These are phyloP conservation scores for Bombus ignitus DNA, from an alignment of 1,140 invertebrate genomes.

Conservation along the genomic window DNA sequence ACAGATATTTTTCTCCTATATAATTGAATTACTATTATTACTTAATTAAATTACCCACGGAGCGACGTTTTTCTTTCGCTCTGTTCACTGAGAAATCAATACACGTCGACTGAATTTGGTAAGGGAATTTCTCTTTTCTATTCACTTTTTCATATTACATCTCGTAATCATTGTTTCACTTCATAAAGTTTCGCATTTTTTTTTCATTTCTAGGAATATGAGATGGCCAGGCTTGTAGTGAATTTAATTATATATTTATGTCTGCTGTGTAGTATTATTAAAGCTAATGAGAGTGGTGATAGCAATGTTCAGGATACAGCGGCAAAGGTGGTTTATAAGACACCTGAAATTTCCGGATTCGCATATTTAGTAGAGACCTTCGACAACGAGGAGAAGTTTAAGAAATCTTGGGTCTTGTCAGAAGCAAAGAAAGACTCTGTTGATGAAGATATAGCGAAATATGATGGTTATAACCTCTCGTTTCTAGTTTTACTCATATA, in stretches of 20 bases:
- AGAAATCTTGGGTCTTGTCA: constrained; percentile 93
- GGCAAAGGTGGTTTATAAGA: constrained; percentile 80
- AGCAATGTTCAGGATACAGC: constrained; percentile 21
- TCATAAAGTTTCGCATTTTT: not conserved
- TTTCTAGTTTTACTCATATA: not conserved
- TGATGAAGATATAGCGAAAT: constrained; percentile 96
- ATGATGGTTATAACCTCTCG: constrained; percentile 88
- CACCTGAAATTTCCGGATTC: constrained; percentile 83
- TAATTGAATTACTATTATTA: constrained; percentile 46
- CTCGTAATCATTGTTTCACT: not conserved
- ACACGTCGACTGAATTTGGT: constrained; percentile 18
- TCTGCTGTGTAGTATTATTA: constrained; percentile 43
- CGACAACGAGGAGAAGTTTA: constrained; percentile 90
- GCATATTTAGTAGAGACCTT: constrained; percentile 95
- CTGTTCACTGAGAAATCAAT: not conserved
- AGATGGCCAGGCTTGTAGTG: constrained; percentile 61
- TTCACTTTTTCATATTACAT: not conserved
- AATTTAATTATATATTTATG: constrained; percentile 48
- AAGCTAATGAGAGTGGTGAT: constrained; percentile 40
- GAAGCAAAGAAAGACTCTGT: constrained; percentile 96
- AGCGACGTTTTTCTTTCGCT: not conserved
- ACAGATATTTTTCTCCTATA: not conserved
- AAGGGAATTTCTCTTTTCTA: not conserved
- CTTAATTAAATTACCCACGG: constrained; percentile 37
- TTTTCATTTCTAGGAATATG: constrained; percentile 61